A percentile compares a stretch with the other conserved stretches of the same genome.
phyloP scores from a whole-genome alignment of 2,113 vertebrate species.

The Tursiops truncatus region DNA sequence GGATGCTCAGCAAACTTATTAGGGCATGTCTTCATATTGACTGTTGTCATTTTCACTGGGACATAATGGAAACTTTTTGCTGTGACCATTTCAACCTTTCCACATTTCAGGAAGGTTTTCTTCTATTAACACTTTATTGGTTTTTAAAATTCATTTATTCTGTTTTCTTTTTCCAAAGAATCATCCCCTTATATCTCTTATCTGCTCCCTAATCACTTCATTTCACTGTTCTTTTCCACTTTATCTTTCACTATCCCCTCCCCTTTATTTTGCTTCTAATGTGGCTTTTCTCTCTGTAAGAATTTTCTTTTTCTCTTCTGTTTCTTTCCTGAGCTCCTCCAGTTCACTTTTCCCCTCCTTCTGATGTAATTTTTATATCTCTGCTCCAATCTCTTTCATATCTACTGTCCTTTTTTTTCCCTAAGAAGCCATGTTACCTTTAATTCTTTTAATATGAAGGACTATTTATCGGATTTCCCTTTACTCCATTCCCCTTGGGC shows the following conservation, averaged over 20 bases:
- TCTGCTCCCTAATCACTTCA: neutral
- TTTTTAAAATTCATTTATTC: neutral
- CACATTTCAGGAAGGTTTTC: neutral
- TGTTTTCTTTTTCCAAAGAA: neutral
- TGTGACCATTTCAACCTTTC: neutral
- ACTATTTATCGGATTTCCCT: neutral
- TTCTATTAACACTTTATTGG: neutral
- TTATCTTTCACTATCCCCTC: neutral
- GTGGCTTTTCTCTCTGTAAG: neutral
- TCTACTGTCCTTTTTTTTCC: neutral
- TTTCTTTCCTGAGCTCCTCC: neutral
- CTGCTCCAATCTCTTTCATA: neutral
- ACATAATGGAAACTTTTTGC: neutral
- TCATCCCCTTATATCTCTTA: neutral
- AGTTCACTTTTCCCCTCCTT: neutral
- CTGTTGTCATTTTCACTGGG: neutral
- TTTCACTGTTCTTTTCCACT: neutral
- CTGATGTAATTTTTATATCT: neutral
- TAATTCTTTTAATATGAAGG: neutral
- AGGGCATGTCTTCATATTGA: neutral
- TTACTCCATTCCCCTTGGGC: rapidly evolving
- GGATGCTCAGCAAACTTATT: neutral
- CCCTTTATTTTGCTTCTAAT: neutral
- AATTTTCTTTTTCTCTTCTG: neutral
- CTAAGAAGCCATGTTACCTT: neutral